Percentiles rank a stretch among this genome's conserved stretches.
These are phyloP conservation scores for Carettochelys insculpta DNA, from an alignment of 2,113 vertebrate genomes.

Conservation along the genomic window DNA sequence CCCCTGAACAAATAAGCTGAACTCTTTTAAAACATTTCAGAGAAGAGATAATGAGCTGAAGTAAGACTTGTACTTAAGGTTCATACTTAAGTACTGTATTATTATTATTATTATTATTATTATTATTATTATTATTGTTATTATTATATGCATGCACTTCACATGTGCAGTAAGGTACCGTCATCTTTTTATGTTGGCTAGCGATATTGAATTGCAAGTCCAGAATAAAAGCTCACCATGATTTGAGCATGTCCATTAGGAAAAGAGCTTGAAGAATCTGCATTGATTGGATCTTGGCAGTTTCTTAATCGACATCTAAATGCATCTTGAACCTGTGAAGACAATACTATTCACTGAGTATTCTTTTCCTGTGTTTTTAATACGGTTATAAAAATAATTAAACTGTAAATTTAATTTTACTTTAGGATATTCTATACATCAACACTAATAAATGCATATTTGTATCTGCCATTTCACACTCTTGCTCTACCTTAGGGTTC, in stretches of 20 bases:
- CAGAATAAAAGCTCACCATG: conserved; percentile 86
- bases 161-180: background rate
- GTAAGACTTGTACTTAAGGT: background rate
- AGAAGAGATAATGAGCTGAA: background rate
- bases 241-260: conserved; percentile 99
- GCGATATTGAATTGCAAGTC: background rate
- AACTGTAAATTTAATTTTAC: background rate
- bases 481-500: background rate
- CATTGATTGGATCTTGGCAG: conserved; percentile 96
- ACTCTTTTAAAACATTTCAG: background rate
- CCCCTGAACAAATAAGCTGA: background rate
- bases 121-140: too few relatives aligned
- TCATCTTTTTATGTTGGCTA: background rate
- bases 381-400: conserved; percentile 2
- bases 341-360: conserved; percentile 49
- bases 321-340: conserved; percentile 92
- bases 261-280: conserved; percentile 96
- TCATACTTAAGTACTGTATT: background rate
- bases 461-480: background rate
- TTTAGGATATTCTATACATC: background rate
- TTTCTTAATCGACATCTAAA: conserved; percentile 97
- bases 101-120: background rate
- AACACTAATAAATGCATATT: background rate
- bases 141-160: background rate
- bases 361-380: background rate